These are phyloP conservation scores for Rhinoptilus africanus DNA, from an alignment of 2,113 vertebrate species.

Conservation along the genomic window DNA sequence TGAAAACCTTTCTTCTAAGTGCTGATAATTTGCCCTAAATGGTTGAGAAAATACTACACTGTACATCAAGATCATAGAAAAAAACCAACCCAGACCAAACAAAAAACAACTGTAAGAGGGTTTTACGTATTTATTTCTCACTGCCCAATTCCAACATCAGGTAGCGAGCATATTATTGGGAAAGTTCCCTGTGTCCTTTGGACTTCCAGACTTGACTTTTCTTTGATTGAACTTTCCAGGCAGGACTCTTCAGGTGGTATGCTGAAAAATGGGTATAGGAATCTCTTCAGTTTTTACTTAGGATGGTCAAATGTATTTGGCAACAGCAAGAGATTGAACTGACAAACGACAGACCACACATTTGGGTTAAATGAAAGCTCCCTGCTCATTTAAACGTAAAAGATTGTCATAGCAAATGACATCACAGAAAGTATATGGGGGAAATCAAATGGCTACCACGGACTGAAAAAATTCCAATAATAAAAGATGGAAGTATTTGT, in stretches of 20 bases:
- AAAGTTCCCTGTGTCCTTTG: neutral
- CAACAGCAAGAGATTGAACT: neutral
- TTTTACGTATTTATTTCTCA: neutral
- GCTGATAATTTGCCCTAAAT: neutral
- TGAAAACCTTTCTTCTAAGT: neutral
- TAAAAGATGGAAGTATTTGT: neutral
- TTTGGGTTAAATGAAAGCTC: neutral
- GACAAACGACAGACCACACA: neutral
- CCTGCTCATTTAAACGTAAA: neutral
- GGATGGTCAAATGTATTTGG: neutral
- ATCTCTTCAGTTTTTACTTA: neutral
- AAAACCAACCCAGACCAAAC: neutral
- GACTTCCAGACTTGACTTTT: neutral
- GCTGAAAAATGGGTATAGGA: neutral
- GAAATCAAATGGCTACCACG: neutral
- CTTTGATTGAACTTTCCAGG: neutral
- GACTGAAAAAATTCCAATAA: neutral
- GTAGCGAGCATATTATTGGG: neutral
- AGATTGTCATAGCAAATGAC: neutral
- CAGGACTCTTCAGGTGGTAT: neutral
- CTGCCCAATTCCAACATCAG: neutral
- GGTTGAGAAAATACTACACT: neutral
- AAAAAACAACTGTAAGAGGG: rapidly evolving
- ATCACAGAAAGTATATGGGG: neutral
- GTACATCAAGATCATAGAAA: neutral